Conservation (phyloP, 2,888 invertebrate species). For the Athalia circularis region DNA sequence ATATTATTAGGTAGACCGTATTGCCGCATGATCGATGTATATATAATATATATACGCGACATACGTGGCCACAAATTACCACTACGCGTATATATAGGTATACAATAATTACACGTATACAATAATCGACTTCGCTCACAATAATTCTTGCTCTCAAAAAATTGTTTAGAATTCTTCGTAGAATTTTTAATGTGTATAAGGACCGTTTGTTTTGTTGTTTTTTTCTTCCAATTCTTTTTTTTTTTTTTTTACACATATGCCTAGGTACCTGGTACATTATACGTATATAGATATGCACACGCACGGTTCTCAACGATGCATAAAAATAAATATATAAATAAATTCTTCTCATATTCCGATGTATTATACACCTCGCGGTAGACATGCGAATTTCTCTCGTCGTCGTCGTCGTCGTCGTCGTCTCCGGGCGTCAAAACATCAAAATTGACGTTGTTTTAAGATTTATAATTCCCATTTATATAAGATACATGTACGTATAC, state of each 20-base stretch:
- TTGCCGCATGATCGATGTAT: too few relatives aligned
- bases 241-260: neutral
- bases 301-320: too few relatives aligned
- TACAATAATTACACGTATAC: too few relatives aligned
- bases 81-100: neutral
- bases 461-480: too few relatives aligned
- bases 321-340: neutral
- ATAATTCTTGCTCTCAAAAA: neutral
- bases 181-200: constrained; percentile 23
- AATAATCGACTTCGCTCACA: too few relatives aligned
- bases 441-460: too few relatives aligned
- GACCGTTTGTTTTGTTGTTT: neutral
- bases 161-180: constrained; percentile 28
- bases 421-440: too few relatives aligned
- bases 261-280: neutral
- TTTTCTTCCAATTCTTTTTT: neutral
- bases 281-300: neutral
- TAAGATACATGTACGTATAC: too few relatives aligned
- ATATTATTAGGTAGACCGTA: neutral
- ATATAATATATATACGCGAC: neutral
- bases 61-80: neutral
- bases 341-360: neutral
- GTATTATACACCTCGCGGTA: too few relatives aligned
- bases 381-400: constrained; percentile 20
- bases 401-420: neutral